A percentile compares a stretch with the other conserved stretches of the same genome.
phyloP scores from a whole-genome alignment of 2,888 invertebrate species.

The Isoperla grammatica region DNA sequence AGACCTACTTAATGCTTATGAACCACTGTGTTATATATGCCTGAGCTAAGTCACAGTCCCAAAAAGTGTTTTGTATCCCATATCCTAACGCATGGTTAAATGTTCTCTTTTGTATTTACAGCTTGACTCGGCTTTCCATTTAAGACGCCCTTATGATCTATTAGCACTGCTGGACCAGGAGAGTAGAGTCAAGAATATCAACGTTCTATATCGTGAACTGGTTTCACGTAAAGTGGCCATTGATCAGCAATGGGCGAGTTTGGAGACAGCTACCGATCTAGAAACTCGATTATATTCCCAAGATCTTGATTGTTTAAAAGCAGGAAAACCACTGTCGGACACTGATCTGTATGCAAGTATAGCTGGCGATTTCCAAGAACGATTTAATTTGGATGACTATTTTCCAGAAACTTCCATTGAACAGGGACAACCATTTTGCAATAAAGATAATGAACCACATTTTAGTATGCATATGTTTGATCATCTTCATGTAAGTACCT shows the following conservation, averaged over 20 bases:
- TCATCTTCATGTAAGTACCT: conserved; percentile 50
- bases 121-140: conserved; percentile 66
- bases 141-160: conserved; percentile 67
- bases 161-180: conserved; percentile 72
- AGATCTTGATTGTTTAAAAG: conserved; percentile 60
- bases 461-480: conserved; percentile 61
- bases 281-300: conserved; percentile 53
- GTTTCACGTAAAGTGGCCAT: conserved; percentile 56
- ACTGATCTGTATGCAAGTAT: conserved; percentile 62
- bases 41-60: no score
- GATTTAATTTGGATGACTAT: conserved; percentile 39
- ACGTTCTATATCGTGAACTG: conserved; percentile 58
- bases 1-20: no score
- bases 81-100: no score
- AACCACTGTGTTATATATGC: no score
- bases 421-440: conserved; percentile 5
- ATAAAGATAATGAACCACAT: conserved; percentile 41
- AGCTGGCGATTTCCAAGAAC: conserved; percentile 51
- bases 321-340: conserved; percentile 57
- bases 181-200: conserved; percentile 56
- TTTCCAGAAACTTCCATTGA: conserved; percentile 7
- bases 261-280: conserved; percentile 57
- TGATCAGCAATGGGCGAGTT: conserved; percentile 52
- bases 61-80: no score
- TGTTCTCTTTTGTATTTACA: conserved; percentile 41